Evolutionary conservation across 2,888 invertebrate genomes (phyloP).

Genomic region (Drosophila gaucha): DNA sequence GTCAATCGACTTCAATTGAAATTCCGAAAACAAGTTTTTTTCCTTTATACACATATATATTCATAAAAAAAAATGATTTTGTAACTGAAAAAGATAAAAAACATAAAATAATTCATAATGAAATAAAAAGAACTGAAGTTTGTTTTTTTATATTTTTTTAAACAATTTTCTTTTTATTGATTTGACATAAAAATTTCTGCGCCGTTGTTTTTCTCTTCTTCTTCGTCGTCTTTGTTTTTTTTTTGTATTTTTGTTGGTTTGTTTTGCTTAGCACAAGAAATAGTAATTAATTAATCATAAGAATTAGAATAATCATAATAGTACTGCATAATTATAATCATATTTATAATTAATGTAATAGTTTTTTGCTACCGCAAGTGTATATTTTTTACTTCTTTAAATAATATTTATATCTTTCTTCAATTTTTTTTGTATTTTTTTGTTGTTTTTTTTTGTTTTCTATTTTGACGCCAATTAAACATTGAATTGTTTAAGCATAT

Average conservation of each 20-base stretch:
- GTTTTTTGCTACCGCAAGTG: conserved; percentile 78
- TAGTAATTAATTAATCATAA: conserved; percentile 77
- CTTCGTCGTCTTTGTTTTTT: conserved; percentile 50
- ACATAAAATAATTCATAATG: conserved; percentile 22
- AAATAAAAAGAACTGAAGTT: conserved; percentile 48
- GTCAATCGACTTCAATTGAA: conserved; percentile 33
- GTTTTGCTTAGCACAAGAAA: conserved; percentile 68
- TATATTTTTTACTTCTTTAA: conserved; percentile 57
- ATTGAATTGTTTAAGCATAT: conserved; percentile 70
- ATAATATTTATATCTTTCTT: conserved; percentile 63
- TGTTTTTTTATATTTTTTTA: conserved; percentile 59
- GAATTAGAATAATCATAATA: conserved; percentile 79
- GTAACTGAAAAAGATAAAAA: conserved; percentile 10
- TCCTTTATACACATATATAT: conserved; percentile 13
- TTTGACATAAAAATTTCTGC: conserved; percentile 80
- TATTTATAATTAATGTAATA: conserved; percentile 73
- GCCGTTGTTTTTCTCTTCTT: conserved; percentile 61
- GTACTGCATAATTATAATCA: conserved; percentile 74
- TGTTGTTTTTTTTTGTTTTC: conserved; percentile 20
- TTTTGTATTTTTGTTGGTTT: conserved; percentile 48
- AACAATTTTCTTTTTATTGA: conserved; percentile 78
- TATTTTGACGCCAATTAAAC: conserved; percentile 69
- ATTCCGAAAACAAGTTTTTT: conserved; percentile 12
- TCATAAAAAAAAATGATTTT: conserved; percentile 2
- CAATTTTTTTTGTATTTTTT: conserved; percentile 39